A percentile compares a stretch with the other conserved stretches of the same genome.
Conservation (phyloP, 2,888 invertebrate genomes). For the Mythimna ferrago region DNA sequence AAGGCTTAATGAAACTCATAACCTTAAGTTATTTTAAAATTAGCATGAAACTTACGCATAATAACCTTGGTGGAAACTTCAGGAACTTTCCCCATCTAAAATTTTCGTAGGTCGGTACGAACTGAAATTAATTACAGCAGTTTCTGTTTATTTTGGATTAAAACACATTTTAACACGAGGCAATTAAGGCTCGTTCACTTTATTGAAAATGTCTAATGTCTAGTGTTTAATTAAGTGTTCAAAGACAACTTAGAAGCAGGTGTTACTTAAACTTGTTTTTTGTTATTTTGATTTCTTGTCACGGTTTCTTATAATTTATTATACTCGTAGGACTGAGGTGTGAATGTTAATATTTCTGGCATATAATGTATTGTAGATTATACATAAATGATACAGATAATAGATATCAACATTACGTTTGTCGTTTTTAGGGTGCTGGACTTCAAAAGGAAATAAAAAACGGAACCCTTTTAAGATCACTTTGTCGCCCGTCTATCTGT, state of each 20-base stretch:
- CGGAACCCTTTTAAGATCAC: too few species aligned
- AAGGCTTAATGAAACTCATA: slow-evolving; percentile 18
- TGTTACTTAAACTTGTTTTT: slow-evolving; percentile 4
- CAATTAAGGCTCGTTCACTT: slow-evolving; percentile 44
- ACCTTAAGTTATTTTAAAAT: slow-evolving; percentile 34
- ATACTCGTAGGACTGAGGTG: too few species aligned
- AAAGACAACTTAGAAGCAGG: slow-evolving; percentile 1
- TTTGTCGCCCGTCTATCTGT: too few species aligned
- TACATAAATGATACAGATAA: too few species aligned
- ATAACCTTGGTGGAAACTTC: slow-evolving; percentile 49
- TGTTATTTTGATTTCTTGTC: slow-evolving; percentile 4
- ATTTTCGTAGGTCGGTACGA: slow-evolving; percentile 53
- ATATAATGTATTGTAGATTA: too few species aligned
- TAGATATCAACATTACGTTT: too few species aligned
- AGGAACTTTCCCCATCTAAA: slow-evolving; percentile 57
- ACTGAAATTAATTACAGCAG: slow-evolving; percentile 66
- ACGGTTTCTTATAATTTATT: background rate
- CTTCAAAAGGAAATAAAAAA: too few species aligned
- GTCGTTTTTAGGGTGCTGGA: too few species aligned
- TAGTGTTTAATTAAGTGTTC: slow-evolving; percentile 44
- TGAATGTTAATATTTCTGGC: too few species aligned
- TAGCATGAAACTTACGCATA: slow-evolving; percentile 36
- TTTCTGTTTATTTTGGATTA: slow-evolving; percentile 56
- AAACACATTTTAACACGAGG: slow-evolving; percentile 50
- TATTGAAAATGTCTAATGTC: slow-evolving; percentile 30